A percentile compares a stretch with the other conserved stretches of the same genome.
These are phyloP conservation scores for Heteromurus nitidus DNA, from an alignment of 2,888 invertebrate species.

Conservation along the genomic window DNA sequence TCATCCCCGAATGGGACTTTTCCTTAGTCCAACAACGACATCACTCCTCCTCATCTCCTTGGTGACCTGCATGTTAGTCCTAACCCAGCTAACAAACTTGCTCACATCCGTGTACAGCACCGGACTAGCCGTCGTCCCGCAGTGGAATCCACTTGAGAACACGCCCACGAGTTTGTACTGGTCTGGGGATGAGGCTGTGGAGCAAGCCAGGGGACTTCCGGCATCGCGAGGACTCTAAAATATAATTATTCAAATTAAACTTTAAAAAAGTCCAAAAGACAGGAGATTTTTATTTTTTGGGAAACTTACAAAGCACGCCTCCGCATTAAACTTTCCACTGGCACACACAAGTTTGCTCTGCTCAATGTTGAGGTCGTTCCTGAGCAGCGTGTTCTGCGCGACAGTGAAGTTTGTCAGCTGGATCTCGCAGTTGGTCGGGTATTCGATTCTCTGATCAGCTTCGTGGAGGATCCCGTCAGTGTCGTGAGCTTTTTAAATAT, in stretches of 20 bases:
- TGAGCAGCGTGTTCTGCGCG: constrained; percentile 42
- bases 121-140: constrained; percentile 65
- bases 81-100: constrained; percentile 62
- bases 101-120: constrained; percentile 68
- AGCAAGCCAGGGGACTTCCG: constrained; percentile 70
- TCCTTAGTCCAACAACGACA: not conserved
- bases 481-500: constrained; percentile 52
- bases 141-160: constrained; percentile 71
- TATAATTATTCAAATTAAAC: not conserved
- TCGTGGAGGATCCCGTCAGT: constrained; percentile 71
- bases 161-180: constrained; percentile 66
- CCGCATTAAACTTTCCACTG: constrained; percentile 68
- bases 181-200: not conserved
- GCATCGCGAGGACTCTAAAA: constrained; percentile 69
- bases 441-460: constrained; percentile 70
- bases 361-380: constrained; percentile 32
- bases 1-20: too few species aligned
- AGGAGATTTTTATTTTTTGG: too few species aligned
- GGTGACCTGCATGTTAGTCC: constrained; percentile 16
- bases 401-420: constrained; percentile 67
- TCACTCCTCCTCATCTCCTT: not conserved
- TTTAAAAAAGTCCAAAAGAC: not conserved
- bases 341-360: constrained; percentile 68
- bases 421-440: constrained; percentile 58
- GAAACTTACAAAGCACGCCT: constrained; percentile 69